Conservation (phyloP, 1,140 invertebrate species). For the Fopius arisanus region DNA sequence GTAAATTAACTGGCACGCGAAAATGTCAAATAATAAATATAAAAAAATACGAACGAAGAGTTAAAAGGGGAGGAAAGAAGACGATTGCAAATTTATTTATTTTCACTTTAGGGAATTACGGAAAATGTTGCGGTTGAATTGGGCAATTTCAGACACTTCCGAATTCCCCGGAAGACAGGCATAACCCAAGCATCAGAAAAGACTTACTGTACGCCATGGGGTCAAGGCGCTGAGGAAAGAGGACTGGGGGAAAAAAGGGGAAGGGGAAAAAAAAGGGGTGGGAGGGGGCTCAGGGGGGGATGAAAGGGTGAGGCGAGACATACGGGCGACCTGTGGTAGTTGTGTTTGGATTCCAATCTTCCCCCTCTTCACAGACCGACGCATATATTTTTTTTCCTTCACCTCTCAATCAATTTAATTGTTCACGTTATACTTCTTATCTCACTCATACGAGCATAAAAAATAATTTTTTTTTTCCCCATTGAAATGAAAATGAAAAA, state of each 20-base stretch:
- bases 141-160: constrained; percentile 23
- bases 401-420: not conserved
- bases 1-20: not conserved
- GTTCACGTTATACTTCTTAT: too few relatives aligned
- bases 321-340: constrained; percentile 17
- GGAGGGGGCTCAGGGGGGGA: not conserved
- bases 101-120: constrained; percentile 7
- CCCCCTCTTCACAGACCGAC: not conserved
- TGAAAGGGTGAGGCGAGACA: constrained; percentile 16
- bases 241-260: not conserved
- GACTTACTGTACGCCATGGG: constrained; percentile 18
- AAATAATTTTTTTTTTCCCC: too few relatives aligned
- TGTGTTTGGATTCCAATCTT: constrained; percentile 16
- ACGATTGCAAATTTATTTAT: not conserved
- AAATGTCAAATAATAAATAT: not conserved
- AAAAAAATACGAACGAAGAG: not conserved
- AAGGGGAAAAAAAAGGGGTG: not conserved
- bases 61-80: not conserved
- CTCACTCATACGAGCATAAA: too few relatives aligned
- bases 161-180: constrained; percentile 32
- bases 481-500: too few relatives aligned
- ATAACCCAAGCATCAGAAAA: constrained; percentile 12
- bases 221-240: constrained; percentile 16
- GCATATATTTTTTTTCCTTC: not conserved
- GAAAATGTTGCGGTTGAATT: not conserved